Evolutionary conservation across 2,113 vertebrate species (phyloP).

Genomic region (Ochotona curzoniae): DNA sequence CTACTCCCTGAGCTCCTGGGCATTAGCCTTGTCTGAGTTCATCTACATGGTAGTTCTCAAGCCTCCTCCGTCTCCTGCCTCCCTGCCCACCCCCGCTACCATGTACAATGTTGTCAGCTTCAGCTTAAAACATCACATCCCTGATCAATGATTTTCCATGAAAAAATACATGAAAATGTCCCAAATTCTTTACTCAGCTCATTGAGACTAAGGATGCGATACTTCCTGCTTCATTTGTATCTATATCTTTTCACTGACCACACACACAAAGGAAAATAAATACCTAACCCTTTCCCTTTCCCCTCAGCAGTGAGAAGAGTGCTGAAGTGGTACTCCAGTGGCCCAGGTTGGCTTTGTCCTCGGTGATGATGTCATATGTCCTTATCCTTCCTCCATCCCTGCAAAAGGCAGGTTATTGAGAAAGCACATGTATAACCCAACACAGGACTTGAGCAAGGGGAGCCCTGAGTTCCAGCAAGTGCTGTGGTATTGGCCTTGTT

Average conservation of each 20-base stretch:
- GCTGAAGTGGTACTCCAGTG: neutral
- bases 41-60: neutral
- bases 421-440: neutral
- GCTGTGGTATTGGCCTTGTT: neutral
- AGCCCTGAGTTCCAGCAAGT: neutral
- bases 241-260: slow-evolving; percentile 7
- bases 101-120: neutral
- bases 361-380: too few species aligned
- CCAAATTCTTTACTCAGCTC: neutral
- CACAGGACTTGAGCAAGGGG: neutral
- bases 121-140: neutral
- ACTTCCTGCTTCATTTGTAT: slow-evolving; percentile 1
- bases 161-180: slow-evolving; percentile 2
- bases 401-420: neutral
- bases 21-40: neutral
- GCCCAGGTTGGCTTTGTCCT: neutral
- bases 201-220: neutral
- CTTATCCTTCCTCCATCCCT: neutral
- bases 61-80: neutral
- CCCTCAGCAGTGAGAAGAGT: neutral
- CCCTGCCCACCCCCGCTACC: neutral
- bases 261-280: neutral
- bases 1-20: neutral
- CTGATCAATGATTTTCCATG: neutral
- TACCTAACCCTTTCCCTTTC: neutral